A percentile compares a stretch with the other conserved stretches of the same genome.
These are phyloP conservation scores for Misgurnus anguillicaudatus DNA, from an alignment of 2,113 vertebrate genomes.

Conservation along the genomic window DNA sequence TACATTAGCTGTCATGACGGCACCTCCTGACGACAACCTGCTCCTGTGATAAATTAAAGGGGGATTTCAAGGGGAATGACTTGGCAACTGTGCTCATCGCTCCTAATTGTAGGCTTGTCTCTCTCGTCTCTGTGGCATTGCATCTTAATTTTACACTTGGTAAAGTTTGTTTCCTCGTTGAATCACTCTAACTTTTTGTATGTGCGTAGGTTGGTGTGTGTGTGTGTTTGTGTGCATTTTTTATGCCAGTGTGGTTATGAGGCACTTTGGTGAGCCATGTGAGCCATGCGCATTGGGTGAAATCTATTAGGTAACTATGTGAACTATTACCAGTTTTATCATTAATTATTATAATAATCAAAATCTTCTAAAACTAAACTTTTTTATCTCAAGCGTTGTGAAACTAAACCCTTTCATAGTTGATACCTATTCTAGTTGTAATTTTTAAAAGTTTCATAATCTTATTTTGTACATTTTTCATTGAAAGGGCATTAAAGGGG, in stretches of 20 bases:
- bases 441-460: too few species aligned
- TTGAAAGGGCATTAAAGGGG: too few species aligned
- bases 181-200: conserved; percentile 24
- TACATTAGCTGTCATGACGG: conserved; percentile 51
- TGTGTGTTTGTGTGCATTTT: neutral
- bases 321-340: too few species aligned
- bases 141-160: conserved; percentile 25
- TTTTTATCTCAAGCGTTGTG: too few species aligned
- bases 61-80: conserved; percentile 55
- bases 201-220: neutral
- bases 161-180: conserved; percentile 30
- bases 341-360: too few species aligned
- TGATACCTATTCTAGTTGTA: too few species aligned
- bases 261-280: neutral
- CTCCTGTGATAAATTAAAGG: conserved; percentile 56
- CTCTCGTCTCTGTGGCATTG: neutral
- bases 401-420: too few species aligned
- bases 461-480: too few species aligned
- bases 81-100: conserved; percentile 47
- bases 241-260: neutral
- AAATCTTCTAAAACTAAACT: too few species aligned
- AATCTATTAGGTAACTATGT: too few species aligned
- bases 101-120: conserved; percentile 45
- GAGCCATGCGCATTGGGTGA: too few species aligned
- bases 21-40: conserved; percentile 28